Conservation (phyloP, 2,113 vertebrate genomes). For the Callipepla californica region DNA sequence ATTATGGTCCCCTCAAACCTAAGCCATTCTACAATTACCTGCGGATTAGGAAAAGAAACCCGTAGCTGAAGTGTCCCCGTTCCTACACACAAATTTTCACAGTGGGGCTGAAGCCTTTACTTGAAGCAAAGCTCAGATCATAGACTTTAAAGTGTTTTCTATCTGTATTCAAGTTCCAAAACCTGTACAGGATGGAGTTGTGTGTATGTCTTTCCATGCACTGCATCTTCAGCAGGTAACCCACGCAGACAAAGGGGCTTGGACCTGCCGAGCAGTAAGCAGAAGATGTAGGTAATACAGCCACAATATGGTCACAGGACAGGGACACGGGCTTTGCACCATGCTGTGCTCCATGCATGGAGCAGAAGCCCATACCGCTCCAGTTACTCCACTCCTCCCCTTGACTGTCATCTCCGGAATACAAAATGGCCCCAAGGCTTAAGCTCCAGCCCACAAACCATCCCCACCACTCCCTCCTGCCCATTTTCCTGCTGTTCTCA, state of each 20-base stretch:
- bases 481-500: background rate
- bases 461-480: background rate
- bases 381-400: background rate
- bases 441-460: rapidly evolving
- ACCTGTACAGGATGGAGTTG: background rate
- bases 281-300: too few relatives aligned
- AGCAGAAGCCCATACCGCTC: rapidly evolving
- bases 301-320: too few relatives aligned
- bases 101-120: background rate
- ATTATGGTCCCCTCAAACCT: too few relatives aligned
- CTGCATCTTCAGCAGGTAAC: background rate
- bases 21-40: too few relatives aligned
- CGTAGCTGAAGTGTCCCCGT: background rate
- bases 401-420: rapidly evolving
- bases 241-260: too few relatives aligned
- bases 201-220: background rate
- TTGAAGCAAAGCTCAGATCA: background rate
- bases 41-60: background rate
- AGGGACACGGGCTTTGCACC: rapidly evolving
- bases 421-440: rapidly evolving
- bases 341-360: too few relatives aligned
- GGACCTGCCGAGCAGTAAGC: rapidly evolving
- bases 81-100: rapidly evolving
- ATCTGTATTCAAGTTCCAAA: background rate
- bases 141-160: background rate